Evolutionary conservation across 1,140 invertebrate genomes (phyloP).

Genomic region (Batillaria attramentaria): DNA sequence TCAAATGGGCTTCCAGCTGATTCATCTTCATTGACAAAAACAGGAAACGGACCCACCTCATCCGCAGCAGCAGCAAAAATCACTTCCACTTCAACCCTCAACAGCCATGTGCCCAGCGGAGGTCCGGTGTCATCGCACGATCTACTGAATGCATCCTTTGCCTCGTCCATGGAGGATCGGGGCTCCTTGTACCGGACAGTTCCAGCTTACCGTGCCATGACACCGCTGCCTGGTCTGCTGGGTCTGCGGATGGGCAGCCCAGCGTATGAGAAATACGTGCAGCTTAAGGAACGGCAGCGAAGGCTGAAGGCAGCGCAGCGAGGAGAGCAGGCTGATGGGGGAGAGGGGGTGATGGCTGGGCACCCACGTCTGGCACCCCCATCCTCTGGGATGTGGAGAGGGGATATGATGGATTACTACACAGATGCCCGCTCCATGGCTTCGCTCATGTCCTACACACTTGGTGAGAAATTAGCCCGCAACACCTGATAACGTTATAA

Average conservation of each 20-base stretch:
- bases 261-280: conserved; percentile 58
- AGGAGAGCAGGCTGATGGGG: conserved; percentile 37
- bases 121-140: conserved; percentile 6
- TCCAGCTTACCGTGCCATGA: conserved; percentile 36
- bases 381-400: conserved; percentile 30
- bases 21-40: too few species aligned
- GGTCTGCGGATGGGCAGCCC: conserved; percentile 39
- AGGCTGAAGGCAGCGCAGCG: conserved; percentile 47
- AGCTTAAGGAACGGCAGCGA: conserved; percentile 57
- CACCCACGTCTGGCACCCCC: conserved; percentile 24
- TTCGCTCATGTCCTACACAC: conserved; percentile 53
- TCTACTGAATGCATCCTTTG: conserved; percentile 22
- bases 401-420: conserved; percentile 38
- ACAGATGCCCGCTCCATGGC: conserved; percentile 57
- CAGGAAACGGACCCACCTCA: neutral
- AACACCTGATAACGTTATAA: neutral
- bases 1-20: neutral
- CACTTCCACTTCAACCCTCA: neutral
- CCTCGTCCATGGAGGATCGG: conserved; percentile 3
- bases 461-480: conserved; percentile 45
- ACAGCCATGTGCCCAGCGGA: neutral
- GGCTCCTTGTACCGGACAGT: conserved; percentile 21
- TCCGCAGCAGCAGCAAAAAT: neutral
- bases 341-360: neutral
- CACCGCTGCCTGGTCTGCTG: conserved; percentile 39